Percentiles rank a stretch among this genome's conserved stretches.
These are phyloP conservation scores for Exaiptasia diaphana DNA, from an alignment of 64 coral and sea anemone species.

Conservation along the genomic window DNA sequence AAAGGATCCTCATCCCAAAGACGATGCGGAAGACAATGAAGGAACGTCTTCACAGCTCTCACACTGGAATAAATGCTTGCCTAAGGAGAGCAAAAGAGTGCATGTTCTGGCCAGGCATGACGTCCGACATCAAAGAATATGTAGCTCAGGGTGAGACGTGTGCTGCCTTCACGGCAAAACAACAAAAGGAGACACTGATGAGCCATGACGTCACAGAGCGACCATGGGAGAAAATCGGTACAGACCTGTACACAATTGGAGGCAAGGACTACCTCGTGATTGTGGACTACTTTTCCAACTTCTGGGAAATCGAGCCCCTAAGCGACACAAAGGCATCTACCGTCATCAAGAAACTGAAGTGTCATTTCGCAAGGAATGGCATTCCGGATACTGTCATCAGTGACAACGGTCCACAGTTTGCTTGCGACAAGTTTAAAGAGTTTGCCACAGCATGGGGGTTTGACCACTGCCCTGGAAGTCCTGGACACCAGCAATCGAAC, in stretches of 20 bases:
- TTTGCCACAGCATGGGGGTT: slow-evolving; percentile 20
- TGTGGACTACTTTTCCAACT: slow-evolving; percentile 3
- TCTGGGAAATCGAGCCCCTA: slow-evolving; percentile 22
- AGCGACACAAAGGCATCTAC: not conserved
- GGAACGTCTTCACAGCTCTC: not conserved
- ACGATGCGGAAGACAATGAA: not conserved
- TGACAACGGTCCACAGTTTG: slow-evolving; percentile 35
- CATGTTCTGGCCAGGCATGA: slow-evolving; percentile 11
- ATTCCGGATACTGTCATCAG: slow-evolving; percentile 33
- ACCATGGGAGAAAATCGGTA: slow-evolving; percentile 22
- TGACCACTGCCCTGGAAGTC: slow-evolving; percentile 12
- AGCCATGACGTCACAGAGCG: not conserved
- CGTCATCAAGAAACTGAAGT: not conserved
- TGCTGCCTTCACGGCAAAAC: not conserved
- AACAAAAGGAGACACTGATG: slow-evolving; percentile 1
- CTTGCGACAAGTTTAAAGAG: not conserved
- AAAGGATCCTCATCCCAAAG: not conserved
- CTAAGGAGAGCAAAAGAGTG: not conserved
- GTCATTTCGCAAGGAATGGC: slow-evolving; percentile 18
- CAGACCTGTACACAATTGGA: not conserved
- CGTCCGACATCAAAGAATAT: not conserved
- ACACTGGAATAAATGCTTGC: not conserved
- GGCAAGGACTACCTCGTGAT: not conserved
- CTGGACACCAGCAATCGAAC: slow-evolving; percentile 16
- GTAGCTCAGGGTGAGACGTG: slow-evolving; percentile 1